phyloP scores from a whole-genome alignment of 2,888 invertebrate genomes.

The Noctua pronuba region DNA sequence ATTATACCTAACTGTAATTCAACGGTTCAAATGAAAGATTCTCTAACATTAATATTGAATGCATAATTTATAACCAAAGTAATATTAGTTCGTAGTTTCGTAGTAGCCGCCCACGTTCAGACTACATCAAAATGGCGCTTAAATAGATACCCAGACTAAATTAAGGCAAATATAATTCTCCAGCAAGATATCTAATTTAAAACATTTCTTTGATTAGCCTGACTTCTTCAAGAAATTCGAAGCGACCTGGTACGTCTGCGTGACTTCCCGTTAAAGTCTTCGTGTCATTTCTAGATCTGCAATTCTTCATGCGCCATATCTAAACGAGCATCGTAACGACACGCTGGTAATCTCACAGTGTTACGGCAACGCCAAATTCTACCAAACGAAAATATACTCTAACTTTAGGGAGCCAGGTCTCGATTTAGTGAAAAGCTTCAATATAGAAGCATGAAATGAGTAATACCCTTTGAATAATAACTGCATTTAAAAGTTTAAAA shows the following conservation, averaged over 20 bases:
- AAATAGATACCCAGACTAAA: background rate
- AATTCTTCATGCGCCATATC: slow-evolving; percentile 88
- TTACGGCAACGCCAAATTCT: slow-evolving; percentile 71
- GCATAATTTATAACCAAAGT: slow-evolving; percentile 21
- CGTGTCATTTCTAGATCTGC: slow-evolving; percentile 83
- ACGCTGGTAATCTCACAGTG: slow-evolving; percentile 86
- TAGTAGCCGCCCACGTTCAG: slow-evolving; percentile 12
- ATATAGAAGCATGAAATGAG: slow-evolving; percentile 70
- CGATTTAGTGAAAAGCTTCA: slow-evolving; percentile 52
- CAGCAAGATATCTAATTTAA: slow-evolving; percentile 18
- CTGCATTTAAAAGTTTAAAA: slow-evolving; percentile 69
- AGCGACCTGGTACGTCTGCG: slow-evolving; percentile 55
- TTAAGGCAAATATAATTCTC: slow-evolving; percentile 16
- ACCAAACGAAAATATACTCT: slow-evolving; percentile 73
- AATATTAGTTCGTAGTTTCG: slow-evolving; percentile 28
- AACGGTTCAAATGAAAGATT: slow-evolving; percentile 20
- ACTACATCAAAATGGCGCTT: slow-evolving; percentile 25
- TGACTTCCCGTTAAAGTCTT: slow-evolving; percentile 74
- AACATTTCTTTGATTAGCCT: slow-evolving; percentile 14
- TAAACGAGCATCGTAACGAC: slow-evolving; percentile 90
- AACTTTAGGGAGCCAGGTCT: slow-evolving; percentile 56
- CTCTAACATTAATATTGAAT: slow-evolving; percentile 30
- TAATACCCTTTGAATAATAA: slow-evolving; percentile 76
- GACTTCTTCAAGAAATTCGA: slow-evolving; percentile 39
- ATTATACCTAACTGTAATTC: slow-evolving; percentile 21